Conservation (phyloP, 1,140 invertebrate species). For the Ips typographus region DNA sequence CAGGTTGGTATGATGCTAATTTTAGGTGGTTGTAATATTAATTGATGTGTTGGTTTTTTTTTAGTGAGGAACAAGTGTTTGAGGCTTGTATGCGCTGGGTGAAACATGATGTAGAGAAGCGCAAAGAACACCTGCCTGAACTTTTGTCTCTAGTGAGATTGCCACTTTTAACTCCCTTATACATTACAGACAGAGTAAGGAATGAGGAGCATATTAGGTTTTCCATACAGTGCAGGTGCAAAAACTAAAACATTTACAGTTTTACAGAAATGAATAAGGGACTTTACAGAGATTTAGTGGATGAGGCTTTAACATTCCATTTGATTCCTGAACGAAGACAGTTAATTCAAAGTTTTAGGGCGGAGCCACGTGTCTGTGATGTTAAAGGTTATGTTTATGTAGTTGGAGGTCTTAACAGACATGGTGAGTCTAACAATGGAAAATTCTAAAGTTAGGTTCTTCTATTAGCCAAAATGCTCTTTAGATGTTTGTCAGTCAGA, state of each 20-base stretch:
- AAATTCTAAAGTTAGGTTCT: not conserved
- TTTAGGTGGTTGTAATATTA: constrained; percentile 1
- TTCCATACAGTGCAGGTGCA: constrained; percentile 72
- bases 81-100: constrained; percentile 84
- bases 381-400: constrained; percentile 82
- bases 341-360: constrained; percentile 74
- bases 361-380: constrained; percentile 74
- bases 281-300: constrained; percentile 69
- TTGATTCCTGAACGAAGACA: constrained; percentile 80
- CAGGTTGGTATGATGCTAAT: constrained; percentile 51
- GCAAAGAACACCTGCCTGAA: constrained; percentile 66
- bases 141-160: constrained; percentile 76
- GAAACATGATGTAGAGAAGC: constrained; percentile 62
- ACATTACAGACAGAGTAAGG: constrained; percentile 79
- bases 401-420: constrained; percentile 84
- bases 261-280: not conserved
- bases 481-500: no score
- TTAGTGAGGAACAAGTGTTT: constrained; percentile 72
- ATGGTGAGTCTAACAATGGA: constrained; percentile 53
- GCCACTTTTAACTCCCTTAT: constrained; percentile 80
- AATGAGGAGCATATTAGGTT: constrained; percentile 78
- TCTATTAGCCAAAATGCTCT: no score
- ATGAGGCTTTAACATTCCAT: constrained; percentile 83
- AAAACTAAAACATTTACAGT: not conserved
- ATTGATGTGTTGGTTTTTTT: constrained; percentile 12